Percentiles rank a stretch among this genome's conserved stretches.
These are phyloP conservation scores for Cosmia pyralina DNA, from an alignment of 2,888 invertebrate species.

Conservation along the genomic window DNA sequence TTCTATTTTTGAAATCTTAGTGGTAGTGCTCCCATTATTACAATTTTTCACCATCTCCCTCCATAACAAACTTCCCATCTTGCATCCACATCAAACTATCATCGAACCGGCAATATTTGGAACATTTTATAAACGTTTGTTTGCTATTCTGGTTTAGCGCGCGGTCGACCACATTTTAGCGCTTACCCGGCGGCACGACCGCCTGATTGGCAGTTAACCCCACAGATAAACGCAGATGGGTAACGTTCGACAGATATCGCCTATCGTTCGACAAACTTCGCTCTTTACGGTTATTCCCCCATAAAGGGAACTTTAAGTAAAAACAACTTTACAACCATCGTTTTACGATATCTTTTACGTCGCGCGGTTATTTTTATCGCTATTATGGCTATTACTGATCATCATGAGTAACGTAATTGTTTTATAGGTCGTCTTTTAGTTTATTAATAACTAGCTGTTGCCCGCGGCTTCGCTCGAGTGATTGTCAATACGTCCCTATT, in stretches of 20 bases:
- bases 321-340: slow-evolving; percentile 87
- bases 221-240: slow-evolving; percentile 79
- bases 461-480: too few species aligned
- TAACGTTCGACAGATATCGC: slow-evolving; percentile 77
- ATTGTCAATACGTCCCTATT: too few species aligned
- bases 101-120: slow-evolving; percentile 8
- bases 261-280: slow-evolving; percentile 84
- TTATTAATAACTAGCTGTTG: slow-evolving; percentile 62
- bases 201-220: slow-evolving; percentile 75
- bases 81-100: slow-evolving; percentile 14
- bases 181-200: slow-evolving; percentile 57
- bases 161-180: slow-evolving; percentile 55
- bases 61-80: not conserved
- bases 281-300: slow-evolving; percentile 86
- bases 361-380: slow-evolving; percentile 77
- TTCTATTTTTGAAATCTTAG: not conserved
- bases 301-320: slow-evolving; percentile 87
- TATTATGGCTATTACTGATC: slow-evolving; percentile 72
- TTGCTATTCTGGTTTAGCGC: slow-evolving; percentile 39
- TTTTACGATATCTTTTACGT: slow-evolving; percentile 82
- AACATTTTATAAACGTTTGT: slow-evolving; percentile 40
- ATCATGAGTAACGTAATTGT: slow-evolving; percentile 75
- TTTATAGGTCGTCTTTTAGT: slow-evolving; percentile 71
- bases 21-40: not conserved
- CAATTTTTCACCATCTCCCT: not conserved